Percentiles rank a stretch among this genome's conserved stretches.
Conservation (phyloP, 1,140 invertebrate species). For the Cardiocondyla obscurior region DNA sequence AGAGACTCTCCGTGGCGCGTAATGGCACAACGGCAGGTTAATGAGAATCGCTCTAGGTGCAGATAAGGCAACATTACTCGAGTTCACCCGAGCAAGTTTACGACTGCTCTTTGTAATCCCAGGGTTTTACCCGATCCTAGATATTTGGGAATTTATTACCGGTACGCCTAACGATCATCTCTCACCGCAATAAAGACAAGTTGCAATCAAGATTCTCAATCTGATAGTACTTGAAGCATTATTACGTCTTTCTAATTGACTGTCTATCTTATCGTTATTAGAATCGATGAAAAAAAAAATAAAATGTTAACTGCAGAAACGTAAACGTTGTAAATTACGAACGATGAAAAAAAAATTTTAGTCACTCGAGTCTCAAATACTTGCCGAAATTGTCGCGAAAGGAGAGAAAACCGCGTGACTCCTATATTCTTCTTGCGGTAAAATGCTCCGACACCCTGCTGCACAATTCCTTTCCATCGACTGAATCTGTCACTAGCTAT, state of each 20-base stretch:
- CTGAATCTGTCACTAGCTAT: conserved; percentile 53
- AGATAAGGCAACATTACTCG: conserved; percentile 53
- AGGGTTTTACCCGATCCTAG: conserved; percentile 42
- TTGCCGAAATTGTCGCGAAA: conserved; percentile 52
- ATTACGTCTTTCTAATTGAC: not conserved
- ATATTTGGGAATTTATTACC: conserved; percentile 59
- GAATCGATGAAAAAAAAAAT: not conserved
- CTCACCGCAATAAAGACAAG: conserved; percentile 37
- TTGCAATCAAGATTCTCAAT: conserved; percentile 14
- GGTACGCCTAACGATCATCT: conserved; percentile 43
- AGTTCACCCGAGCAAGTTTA: conserved; percentile 50
- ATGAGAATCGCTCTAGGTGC: conserved; percentile 46
- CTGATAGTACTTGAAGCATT: not conserved
- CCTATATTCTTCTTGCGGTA: conserved; percentile 46
- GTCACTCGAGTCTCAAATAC: conserved; percentile 31
- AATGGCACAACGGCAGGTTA: conserved; percentile 43
- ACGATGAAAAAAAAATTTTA: conserved; percentile 46
- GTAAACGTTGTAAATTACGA: conserved; percentile 2
- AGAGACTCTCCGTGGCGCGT: conserved; percentile 24
- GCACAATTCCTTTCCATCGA: conserved; percentile 43
- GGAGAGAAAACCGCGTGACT: conserved; percentile 23
- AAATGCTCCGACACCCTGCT: conserved; percentile 32
- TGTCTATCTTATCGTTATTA: not conserved
- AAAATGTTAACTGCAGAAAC: not conserved
- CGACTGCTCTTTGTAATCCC: conserved; percentile 54